Evolutionary conservation across 2,797 vertebrate species (phyloP), one percentile per base, ranked within the genome.

Genomic region (Macropodus opercularis): DNA sequence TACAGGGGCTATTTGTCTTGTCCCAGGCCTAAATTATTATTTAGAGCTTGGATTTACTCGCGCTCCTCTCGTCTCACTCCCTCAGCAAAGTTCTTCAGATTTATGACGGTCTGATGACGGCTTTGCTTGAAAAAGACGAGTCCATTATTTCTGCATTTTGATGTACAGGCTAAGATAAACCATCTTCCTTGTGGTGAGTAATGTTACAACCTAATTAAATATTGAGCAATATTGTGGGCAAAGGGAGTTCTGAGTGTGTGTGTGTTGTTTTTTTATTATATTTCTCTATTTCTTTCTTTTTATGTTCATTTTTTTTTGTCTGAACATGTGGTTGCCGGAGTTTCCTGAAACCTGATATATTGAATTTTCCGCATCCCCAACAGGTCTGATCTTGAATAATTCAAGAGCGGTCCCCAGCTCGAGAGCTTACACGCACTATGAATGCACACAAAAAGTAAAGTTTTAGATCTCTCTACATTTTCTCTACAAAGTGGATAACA

Each of bases 351-450:
- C 82, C 83, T 87, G 84, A 88, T 85, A 65, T 83, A 63, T 79
- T 59, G 79, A 73, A 67, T 87, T 86, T 78, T 63, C 27, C 8
- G 76, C 81, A 75, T 69, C 69, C 73, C 83, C 80, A 79, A 85
- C 84, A 83, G 82, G 81, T 87, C 74, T 64, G 65, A 82, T 63
- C 26, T 21, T 87, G 85, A 87, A 89, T 90, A 75, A 87, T 89
- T 87, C 87, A 88, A 17, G 9, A 62, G 58, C 18, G 55, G 61
- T 80, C 75, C 64, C 63, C 31, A 26, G 72, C 41, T 71, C 57
- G 59, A 75, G 50, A 59, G 60, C 48, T 43, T 52, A 56, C 80
- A 67, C 46, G 42, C 58, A 54, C 70, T 56, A 53, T 70, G 80
- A 85, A 85, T 75, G 44, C 50, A 57, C 71, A 76, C 57, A 63